These are phyloP conservation scores for Recurvirostra avosetta DNA, from an alignment of 2,113 vertebrate species.

Conservation along the genomic window DNA sequence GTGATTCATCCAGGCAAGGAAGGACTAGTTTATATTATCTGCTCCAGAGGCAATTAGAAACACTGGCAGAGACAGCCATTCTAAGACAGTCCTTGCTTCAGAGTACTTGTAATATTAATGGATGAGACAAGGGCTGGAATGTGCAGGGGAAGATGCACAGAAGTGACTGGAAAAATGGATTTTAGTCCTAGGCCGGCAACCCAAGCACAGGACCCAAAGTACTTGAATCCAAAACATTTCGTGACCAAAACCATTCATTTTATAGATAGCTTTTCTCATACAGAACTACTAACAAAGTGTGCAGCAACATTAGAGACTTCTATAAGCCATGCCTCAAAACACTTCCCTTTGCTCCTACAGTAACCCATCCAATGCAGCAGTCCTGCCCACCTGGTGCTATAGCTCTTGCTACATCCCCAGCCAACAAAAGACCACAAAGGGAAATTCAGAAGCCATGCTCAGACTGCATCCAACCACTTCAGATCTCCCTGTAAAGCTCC, in stretches of 20 bases:
- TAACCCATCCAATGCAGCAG: background rate
- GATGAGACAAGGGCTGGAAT: background rate
- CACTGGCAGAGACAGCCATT: background rate
- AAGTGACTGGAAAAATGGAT: background rate
- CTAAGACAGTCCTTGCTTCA: background rate
- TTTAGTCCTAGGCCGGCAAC: background rate
- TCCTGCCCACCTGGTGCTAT: background rate
- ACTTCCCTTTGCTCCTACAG: background rate
- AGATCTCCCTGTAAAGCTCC: background rate
- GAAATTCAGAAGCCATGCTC: background rate
- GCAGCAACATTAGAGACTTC: background rate
- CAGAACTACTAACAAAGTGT: background rate
- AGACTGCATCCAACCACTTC: background rate
- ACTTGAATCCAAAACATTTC: background rate
- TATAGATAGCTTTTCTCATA: background rate
- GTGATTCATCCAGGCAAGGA: constrained; percentile 9
- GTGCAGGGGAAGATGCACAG: background rate
- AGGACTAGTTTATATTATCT: background rate
- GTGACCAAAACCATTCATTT: background rate
- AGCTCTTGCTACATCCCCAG: background rate
- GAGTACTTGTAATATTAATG: background rate
- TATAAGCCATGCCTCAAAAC: background rate
- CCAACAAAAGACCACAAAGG: background rate
- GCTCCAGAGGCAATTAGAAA: constrained; percentile 26
- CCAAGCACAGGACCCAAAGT: background rate